Base-by-base conservation (phyloP, 2,888 invertebrate genomes). In the Erebia ligea region DNA sequence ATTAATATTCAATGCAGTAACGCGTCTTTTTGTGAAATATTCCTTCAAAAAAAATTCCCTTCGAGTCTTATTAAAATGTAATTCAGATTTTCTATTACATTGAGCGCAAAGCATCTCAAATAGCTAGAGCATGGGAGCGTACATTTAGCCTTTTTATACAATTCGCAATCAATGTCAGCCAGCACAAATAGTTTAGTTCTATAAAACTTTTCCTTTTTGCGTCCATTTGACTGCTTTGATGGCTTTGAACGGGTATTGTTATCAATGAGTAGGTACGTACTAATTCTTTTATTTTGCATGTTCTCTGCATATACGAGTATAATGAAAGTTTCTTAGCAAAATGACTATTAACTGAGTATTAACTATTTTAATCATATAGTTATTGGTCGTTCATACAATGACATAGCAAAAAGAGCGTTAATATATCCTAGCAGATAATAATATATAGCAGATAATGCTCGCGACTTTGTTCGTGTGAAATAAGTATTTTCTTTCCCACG, bases 161-260 rank as follows among this genome's bases (percentile, higher is more conserved):
- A 69, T 65, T 72, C 69, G 69, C 68, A 74, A 74, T 72, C 70
- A 74, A 63, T 72, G 72, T 70, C 73, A 56, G 62, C 68, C 63
- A 21, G 67, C 68, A 68, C 73, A 72, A 72, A 73, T 69, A 72
- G 64, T 67, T 67, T 17, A 42, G 42, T 58, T 48, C 54, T 25
- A 3, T 17, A 17, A 0, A 56, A 42, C 40, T 72, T 73, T 72
- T 67, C 21, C 63, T 67, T 57, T 69, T 66, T 40, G 5, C 5
- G 5, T n/a, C n/a, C 50, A n/a, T 2, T 52, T 8, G 52, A 52
- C 17, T 17, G 52, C 52, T 52, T 52, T 25, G 25, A 25, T 25
- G 25, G 25, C 25, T 25, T 25, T 25, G 25, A 52, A 52, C 17
- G 52, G 8, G 6, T n/a, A 52, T 52, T 52, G n/a, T 52, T 17